These are phyloP conservation scores for Leptopilina myrica DNA, from an alignment of 2,888 invertebrate genomes.

Conservation along the genomic window DNA sequence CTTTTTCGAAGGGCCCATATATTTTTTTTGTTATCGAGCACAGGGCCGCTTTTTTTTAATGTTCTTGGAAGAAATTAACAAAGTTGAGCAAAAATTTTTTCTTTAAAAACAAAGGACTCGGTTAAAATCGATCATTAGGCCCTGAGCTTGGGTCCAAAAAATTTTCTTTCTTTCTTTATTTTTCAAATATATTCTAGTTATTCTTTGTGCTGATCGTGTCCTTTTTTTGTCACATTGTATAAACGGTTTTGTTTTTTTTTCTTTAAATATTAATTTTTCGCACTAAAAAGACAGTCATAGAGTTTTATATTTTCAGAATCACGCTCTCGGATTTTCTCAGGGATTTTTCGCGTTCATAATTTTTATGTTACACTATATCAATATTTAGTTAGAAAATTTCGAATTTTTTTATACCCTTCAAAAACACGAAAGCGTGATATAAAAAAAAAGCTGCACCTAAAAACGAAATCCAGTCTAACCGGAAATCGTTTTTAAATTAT, in stretches of 20 bases:
- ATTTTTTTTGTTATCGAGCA: conserved; percentile 50
- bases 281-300: conserved; percentile 37
- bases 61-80: conserved; percentile 57
- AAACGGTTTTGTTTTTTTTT: conserved; percentile 13
- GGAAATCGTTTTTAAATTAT: background rate
- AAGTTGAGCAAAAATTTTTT: conserved; percentile 64
- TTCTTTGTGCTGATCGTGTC: conserved; percentile 49
- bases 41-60: conserved; percentile 50
- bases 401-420: conserved; percentile 1
- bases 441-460: conserved; percentile 30
- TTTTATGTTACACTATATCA: conserved; percentile 26
- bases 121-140: conserved; percentile 48
- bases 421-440: conserved; percentile 35
- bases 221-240: conserved; percentile 34
- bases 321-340: conserved; percentile 25
- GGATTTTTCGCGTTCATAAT: conserved; percentile 13
- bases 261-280: conserved; percentile 18
- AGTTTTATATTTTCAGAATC: conserved; percentile 24
- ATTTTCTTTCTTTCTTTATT: conserved; percentile 36
- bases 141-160: conserved; percentile 44
- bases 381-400: conserved; percentile 23
- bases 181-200: conserved; percentile 41
- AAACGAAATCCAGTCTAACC: conserved; percentile 13
- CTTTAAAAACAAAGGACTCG: conserved; percentile 51
- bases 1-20: conserved; percentile 46